phyloP scores from a whole-genome alignment of 1,140 invertebrate genomes.

The Bombus sibiricus region DNA sequence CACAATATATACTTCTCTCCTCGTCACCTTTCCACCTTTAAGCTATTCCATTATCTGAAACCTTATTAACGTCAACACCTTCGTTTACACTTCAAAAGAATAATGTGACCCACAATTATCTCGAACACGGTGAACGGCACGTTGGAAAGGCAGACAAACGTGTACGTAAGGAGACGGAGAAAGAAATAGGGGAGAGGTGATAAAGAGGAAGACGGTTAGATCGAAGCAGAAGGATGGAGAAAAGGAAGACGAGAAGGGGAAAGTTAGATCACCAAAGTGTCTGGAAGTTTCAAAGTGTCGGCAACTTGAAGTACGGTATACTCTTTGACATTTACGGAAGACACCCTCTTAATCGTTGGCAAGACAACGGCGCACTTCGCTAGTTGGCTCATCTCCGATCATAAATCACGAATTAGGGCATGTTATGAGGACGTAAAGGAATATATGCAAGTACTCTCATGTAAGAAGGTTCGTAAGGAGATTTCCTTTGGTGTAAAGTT shows the following conservation, averaged over 20 bases:
- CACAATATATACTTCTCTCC: neutral
- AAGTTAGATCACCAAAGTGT: slow-evolving; percentile 30
- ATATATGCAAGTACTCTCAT: neutral
- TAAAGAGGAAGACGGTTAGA: neutral
- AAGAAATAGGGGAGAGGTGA: too few species aligned
- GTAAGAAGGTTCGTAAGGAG: neutral
- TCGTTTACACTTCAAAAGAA: slow-evolving; percentile 59
- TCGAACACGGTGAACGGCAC: neutral
- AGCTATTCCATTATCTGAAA: slow-evolving; percentile 16
- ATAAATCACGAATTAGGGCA: slow-evolving; percentile 54
- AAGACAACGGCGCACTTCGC: slow-evolving; percentile 38
- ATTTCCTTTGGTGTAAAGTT: neutral
- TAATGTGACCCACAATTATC: slow-evolving; percentile 63
- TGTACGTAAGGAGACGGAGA: neutral
- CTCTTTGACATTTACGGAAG: slow-evolving; percentile 38
- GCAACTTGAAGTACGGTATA: neutral
- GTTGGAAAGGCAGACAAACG: neutral
- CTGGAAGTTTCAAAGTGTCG: slow-evolving; percentile 53
- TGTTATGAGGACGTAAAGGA: slow-evolving; percentile 16
- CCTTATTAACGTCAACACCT: slow-evolving; percentile 61
- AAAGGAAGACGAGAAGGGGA: neutral
- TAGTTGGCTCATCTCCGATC: slow-evolving; percentile 39
- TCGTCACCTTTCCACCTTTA: neutral
- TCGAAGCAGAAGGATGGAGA: neutral
- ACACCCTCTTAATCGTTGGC: slow-evolving; percentile 50